A percentile compares a stretch with the other conserved stretches of the same genome.
These are phyloP conservation scores for Manis pentadactyla DNA, from an alignment of 2,797 vertebrate species.

Conservation along the genomic window DNA sequence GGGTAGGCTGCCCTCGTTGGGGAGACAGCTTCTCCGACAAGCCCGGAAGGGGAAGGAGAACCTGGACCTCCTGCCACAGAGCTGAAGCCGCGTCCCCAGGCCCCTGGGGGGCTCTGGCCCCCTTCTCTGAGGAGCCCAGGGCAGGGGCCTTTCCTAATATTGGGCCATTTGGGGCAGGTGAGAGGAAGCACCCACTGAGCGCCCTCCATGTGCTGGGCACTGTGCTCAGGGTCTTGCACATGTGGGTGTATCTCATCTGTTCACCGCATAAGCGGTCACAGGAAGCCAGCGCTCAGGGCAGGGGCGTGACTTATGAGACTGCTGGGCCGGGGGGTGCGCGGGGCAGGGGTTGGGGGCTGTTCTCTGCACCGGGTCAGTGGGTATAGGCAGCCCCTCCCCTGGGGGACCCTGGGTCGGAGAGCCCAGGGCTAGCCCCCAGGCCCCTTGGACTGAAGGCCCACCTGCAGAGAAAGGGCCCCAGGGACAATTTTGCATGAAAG, in stretches of 20 bases:
- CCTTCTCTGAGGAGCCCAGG: not conserved
- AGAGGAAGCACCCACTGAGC: not conserved
- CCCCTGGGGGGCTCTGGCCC: not conserved
- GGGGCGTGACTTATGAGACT: not conserved
- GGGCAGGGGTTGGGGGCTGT: rapidly evolving
- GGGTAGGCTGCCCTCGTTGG: not conserved
- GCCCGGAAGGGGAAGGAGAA: not conserved
- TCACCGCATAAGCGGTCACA: too few relatives aligned
- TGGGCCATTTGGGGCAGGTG: not conserved
- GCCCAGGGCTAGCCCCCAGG: rapidly evolving
- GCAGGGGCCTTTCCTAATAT: not conserved
- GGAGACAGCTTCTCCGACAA: rapidly evolving
- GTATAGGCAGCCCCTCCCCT: not conserved
- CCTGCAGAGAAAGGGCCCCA: not conserved
- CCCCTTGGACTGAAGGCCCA: rapidly evolving
- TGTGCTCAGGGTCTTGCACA: rapidly evolving
- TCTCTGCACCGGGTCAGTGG: not conserved
- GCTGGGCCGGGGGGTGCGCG: too few relatives aligned
- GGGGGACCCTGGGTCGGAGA: not conserved
- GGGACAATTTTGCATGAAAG: not conserved
- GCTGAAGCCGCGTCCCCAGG: not conserved
- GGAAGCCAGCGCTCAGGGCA: not conserved
- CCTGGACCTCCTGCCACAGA: not conserved
- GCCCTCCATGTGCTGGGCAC: not conserved
- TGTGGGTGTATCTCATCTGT: rapidly evolving